phyloP scores from a whole-genome alignment of 2,797 vertebrate genomes.

The Enteromius mattozi region DNA sequence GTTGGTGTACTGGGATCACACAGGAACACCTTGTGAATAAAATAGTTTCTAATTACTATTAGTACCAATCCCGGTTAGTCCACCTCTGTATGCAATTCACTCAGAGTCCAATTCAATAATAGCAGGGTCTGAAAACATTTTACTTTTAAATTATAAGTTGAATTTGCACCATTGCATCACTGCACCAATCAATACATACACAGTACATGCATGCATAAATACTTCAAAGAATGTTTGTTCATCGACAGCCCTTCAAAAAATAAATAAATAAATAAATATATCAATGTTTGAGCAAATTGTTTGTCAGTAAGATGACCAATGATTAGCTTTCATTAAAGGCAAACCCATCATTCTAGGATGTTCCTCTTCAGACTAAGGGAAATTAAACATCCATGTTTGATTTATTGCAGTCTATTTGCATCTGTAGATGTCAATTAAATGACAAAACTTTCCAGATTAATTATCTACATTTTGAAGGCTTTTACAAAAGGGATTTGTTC shows the following conservation, averaged over 20 bases:
- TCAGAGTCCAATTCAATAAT: constrained; percentile 10
- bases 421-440: background rate
- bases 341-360: background rate
- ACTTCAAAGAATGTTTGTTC: background rate
- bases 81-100: background rate
- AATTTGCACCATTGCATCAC: background rate
- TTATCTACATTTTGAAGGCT: background rate
- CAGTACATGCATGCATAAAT: background rate
- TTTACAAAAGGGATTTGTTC: background rate
- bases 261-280: too few species aligned
- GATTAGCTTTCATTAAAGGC: background rate
- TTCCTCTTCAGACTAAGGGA: background rate
- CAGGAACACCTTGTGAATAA: constrained; percentile 35
- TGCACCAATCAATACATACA: background rate
- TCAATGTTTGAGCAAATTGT: background rate
- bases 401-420: background rate
- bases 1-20: constrained; percentile 25
- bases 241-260: background rate
- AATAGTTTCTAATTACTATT: constrained; percentile 38
- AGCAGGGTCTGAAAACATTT: background rate
- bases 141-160: background rate
- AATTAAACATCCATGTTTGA: background rate
- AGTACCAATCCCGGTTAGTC: constrained; percentile 5
- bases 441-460: background rate
- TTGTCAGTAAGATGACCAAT: background rate